A percentile compares a stretch with the other conserved stretches of the same genome.
These are phyloP conservation scores for Emys orbicularis DNA, from an alignment of 2,797 vertebrate genomes.

Conservation along the genomic window DNA sequence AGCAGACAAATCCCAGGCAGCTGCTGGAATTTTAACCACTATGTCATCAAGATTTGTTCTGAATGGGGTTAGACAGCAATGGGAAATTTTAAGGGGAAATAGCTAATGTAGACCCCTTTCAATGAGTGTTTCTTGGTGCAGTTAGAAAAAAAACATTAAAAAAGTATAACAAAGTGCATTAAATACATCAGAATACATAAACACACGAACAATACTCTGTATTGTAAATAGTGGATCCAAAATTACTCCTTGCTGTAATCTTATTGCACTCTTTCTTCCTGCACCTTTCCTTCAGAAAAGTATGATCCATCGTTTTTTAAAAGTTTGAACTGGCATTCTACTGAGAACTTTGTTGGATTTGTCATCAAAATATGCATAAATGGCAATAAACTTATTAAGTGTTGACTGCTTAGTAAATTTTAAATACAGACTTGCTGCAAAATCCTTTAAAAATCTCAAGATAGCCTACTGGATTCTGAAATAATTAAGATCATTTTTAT, in stretches of 20 bases:
- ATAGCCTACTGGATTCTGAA: background rate
- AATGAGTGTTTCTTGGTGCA: background rate
- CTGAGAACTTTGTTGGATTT: background rate
- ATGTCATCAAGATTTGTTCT: accelerated
- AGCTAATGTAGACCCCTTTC: background rate
- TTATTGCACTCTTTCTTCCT: too few species aligned
- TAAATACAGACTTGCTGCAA: background rate
- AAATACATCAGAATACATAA: background rate
- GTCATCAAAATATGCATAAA: background rate
- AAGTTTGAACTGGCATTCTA: background rate
- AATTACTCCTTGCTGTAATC: too few species aligned
- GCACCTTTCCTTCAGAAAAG: too few species aligned
- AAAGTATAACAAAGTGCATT: background rate
- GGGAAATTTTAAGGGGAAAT: background rate
- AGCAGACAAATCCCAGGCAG: background rate
- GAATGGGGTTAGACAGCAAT: background rate
- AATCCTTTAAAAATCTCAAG: background rate
- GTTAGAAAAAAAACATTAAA: background rate
- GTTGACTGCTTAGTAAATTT: background rate
- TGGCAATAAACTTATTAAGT: background rate
- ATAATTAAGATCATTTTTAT: background rate
- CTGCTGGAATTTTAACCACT: background rate
- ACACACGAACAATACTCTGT: too few species aligned
- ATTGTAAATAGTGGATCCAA: too few species aligned
- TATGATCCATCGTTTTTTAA: too few species aligned